phyloP scores from a whole-genome alignment of 1,140 invertebrate species.

The Monomorium pharaonis region DNA sequence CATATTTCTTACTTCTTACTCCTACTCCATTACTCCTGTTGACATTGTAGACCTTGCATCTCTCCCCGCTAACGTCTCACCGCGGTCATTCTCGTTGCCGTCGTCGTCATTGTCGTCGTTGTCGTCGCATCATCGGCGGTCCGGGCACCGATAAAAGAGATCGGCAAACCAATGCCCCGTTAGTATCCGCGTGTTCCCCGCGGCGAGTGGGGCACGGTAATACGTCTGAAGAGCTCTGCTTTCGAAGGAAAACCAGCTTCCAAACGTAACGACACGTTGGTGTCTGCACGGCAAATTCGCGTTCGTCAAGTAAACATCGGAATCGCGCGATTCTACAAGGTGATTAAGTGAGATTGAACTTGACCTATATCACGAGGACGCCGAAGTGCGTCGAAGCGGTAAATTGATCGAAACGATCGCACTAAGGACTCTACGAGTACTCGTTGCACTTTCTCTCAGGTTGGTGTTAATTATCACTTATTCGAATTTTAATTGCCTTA shows the following conservation, averaged over 20 bases:
- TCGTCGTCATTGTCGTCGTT: neutral
- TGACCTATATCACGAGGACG: slow-evolving; percentile 8
- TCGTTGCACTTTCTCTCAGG: neutral
- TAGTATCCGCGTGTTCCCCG: slow-evolving; percentile 25
- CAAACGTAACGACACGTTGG: neutral
- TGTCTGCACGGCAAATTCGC: neutral
- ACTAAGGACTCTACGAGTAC: neutral
- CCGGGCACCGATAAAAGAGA: slow-evolving; percentile 29
- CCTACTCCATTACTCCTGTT: too few species aligned
- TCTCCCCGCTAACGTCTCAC: neutral
- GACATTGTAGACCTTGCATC: too few species aligned
- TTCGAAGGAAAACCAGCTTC: neutral
- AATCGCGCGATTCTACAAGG: neutral
- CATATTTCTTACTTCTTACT: too few species aligned
- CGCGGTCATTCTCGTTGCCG: neutral
- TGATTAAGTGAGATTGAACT: slow-evolving; percentile 13
- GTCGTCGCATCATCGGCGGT: neutral
- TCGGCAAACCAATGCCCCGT: slow-evolving; percentile 14
- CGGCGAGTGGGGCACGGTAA: neutral
- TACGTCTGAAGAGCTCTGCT: too few species aligned
- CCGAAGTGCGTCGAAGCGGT: neutral
- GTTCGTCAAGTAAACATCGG: neutral
- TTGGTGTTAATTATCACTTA: slow-evolving; percentile 9
- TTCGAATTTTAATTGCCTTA: neutral
- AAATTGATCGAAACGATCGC: neutral